Base-by-base conservation (phyloP, 2,113 vertebrate species). In the Balaenoptera acutorostrata region DNA sequence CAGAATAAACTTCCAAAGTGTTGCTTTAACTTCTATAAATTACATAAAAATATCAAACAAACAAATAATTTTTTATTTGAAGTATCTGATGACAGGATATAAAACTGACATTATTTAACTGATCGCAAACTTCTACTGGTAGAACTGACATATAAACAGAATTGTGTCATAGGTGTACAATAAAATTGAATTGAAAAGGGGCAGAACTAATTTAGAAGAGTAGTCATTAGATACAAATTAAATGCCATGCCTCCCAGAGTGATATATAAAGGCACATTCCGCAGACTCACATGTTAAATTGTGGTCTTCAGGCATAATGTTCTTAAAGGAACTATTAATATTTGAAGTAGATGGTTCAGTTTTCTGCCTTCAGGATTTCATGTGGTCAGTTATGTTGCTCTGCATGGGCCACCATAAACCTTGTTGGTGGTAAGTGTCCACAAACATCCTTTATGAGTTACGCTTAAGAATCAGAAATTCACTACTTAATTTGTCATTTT, bases 161-260 rank as follows among this genome's bases (percentile, higher is more conserved):
- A 49, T 49, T 68, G n/a, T 72, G 87, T 55, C 57, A 78, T 18
- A 36, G 8, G 20, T 75, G 7, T 68, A 29, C 17, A 63, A 80
- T 41, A 80, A 87, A 61, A 49, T 5, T 29, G 17, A 90, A 75
- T 92, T 20, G 29, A 92, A 83, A 96, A 82, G 29, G 49, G 81
- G 23, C 7, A 92, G 89, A 94, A 82, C 33, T 77, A 82, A 77
- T 63, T 68, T 85, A 63, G 4, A 78, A 95, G 25, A 88, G n/a
- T 18, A 61, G 12, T 77, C 77, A 71, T 33, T 92, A 64, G 29
- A 61, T 39, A 94, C n/a, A 94, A 97, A 96, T 90, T 77, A 83
- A 96, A 69, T 57, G 5, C 74, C 44, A 10, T 66, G 49, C 29
- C 78, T 83, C 55, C 41, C 55, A 71, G 36, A 7, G 9, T 83